A percentile compares a stretch with the other conserved stretches of the same genome.
phyloP scores from a whole-genome alignment of 2,888 invertebrate species.

The Sphinx pinastri region DNA sequence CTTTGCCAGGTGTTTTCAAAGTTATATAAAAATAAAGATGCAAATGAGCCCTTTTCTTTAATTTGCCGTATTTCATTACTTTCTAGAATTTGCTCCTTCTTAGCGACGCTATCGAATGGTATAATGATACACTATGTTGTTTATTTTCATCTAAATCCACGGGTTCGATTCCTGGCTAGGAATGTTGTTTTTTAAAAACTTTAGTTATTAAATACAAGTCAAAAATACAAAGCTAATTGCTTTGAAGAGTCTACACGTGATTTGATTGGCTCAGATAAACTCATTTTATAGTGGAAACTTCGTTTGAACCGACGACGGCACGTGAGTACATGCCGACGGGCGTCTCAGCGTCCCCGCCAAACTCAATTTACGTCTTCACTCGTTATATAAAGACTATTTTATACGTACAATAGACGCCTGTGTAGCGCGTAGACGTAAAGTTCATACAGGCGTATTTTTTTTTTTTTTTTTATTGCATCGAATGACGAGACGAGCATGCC shows the following conservation, averaged over 20 bases:
- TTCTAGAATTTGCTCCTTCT: too few species aligned
- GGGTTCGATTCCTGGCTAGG: too few species aligned
- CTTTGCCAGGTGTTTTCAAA: too few species aligned
- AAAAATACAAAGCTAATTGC: conserved; percentile 3
- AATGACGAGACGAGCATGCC: too few species aligned
- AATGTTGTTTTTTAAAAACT: too few species aligned
- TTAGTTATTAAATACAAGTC: background rate
- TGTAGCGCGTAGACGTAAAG: background rate
- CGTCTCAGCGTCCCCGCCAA: conserved; percentile 6
- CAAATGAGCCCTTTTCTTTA: too few species aligned
- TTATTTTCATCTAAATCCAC: too few species aligned
- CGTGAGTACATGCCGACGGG: conserved; percentile 9
- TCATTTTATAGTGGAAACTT: conserved; percentile 24
- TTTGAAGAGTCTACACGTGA: conserved; percentile 8
- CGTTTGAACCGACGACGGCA: conserved; percentile 22
- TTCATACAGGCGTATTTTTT: background rate
- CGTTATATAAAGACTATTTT: conserved; percentile 6
- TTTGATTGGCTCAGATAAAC: conserved; percentile 21
- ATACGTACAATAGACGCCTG: background rate
- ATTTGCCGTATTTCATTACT: too few species aligned
- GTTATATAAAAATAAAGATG: too few species aligned
- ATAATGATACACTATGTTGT: too few species aligned
- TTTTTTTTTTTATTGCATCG: too few species aligned
- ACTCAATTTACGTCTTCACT: conserved; percentile 14
- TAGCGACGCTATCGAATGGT: too few species aligned